Percentiles rank a stretch among this genome's conserved stretches.
Conservation (phyloP, 2,888 invertebrate species). For the Acanthosepion esculentum region DNA sequence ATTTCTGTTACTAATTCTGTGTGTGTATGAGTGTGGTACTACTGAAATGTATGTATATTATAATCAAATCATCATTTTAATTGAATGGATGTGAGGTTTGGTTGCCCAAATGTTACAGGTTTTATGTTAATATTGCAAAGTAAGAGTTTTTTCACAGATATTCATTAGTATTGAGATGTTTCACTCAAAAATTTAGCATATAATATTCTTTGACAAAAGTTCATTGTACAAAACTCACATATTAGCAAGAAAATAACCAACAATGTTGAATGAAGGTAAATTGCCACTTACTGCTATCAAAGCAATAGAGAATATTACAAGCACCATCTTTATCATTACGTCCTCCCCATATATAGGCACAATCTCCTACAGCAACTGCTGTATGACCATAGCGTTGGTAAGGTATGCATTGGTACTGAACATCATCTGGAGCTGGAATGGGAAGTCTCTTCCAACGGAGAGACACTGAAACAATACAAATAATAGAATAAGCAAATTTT, state of each 20-base stretch:
- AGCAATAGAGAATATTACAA: conserved; percentile 87
- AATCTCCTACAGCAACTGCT: conserved; percentile 85
- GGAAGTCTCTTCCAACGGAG: conserved; percentile 76
- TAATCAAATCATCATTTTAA: too few species aligned
- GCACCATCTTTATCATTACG: conserved; percentile 86
- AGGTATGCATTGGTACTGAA: conserved; percentile 76
- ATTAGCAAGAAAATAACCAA: background rate
- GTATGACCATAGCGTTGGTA: conserved; percentile 93
- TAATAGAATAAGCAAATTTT: background rate
- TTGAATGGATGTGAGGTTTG: too few species aligned
- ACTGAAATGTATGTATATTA: too few species aligned
- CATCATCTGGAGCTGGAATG: conserved; percentile 76
- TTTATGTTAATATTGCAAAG: too few species aligned
- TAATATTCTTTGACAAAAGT: too few species aligned
- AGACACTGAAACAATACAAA: conserved; percentile 71
- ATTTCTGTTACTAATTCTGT: too few species aligned
- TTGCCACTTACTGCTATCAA: conserved; percentile 81
- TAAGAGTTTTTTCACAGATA: too few species aligned
- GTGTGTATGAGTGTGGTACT: too few species aligned
- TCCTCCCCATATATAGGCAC: conserved; percentile 92
- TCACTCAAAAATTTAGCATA: too few species aligned
- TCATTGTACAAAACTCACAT: background rate
- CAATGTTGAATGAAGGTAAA: background rate
- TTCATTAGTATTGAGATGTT: too few species aligned
- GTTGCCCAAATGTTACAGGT: too few species aligned